Conservation (phyloP, 2,888 invertebrate species). For the Nephrocerus scutellatus region DNA sequence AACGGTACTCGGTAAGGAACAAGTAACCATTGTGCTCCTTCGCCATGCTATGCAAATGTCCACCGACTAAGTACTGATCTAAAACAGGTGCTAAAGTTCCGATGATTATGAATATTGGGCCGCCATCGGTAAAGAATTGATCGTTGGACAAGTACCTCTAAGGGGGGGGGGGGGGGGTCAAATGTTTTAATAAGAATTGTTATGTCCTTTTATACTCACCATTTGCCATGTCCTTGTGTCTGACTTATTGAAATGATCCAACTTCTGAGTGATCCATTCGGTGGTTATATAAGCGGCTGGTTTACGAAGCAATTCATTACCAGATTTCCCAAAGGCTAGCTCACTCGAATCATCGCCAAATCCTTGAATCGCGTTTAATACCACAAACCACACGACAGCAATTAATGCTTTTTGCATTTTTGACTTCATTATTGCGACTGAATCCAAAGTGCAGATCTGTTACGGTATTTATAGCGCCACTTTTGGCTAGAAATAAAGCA, state of each 20-base stretch:
- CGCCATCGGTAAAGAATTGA: slow-evolving; percentile 42
- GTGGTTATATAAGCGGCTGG: slow-evolving; percentile 54
- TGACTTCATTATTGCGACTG: no score
- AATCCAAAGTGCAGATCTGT: no score
- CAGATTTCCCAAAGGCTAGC: no score
- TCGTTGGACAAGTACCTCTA: slow-evolving; percentile 49
- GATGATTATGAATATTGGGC: slow-evolving; percentile 56
- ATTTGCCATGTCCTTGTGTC: slow-evolving; percentile 52
- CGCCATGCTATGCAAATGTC: slow-evolving; percentile 56
- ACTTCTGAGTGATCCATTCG: slow-evolving; percentile 42
- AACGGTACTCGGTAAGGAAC: slow-evolving; percentile 70
- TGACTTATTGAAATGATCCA: slow-evolving; percentile 53
- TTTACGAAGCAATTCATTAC: slow-evolving; percentile 71
- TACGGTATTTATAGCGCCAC: no score
- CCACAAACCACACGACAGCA: no score
- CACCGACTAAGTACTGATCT: slow-evolving; percentile 51
- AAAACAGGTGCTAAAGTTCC: slow-evolving; percentile 62
- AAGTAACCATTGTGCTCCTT: slow-evolving; percentile 52
- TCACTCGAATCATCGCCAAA: no score
- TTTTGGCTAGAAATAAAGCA: no score
- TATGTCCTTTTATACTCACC: slow-evolving; percentile 17
- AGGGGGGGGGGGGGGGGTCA: not conserved
- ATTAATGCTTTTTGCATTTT: no score
- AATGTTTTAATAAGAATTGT: not conserved
- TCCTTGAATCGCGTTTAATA: no score